Evolutionary conservation across 2,888 invertebrate genomes (phyloP).

Genomic region (Melangyna quadrimaculata): DNA sequence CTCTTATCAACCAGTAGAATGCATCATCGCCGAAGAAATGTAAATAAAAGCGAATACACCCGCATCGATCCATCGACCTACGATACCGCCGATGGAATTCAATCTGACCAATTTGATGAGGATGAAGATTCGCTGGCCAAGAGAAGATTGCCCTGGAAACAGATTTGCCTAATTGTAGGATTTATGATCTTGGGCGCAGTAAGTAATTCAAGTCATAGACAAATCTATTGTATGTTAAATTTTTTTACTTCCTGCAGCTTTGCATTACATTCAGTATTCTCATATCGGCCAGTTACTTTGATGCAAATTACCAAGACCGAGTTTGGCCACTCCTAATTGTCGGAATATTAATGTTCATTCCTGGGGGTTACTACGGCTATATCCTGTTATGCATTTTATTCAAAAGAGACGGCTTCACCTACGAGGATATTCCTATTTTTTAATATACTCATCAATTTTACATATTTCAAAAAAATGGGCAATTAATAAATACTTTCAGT

Average conservation of each 20-base stretch:
- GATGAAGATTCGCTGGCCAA: conserved; percentile 83
- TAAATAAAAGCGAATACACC: conserved; percentile 22
- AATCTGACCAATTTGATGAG: conserved; percentile 83
- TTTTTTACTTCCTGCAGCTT: conserved; percentile 75
- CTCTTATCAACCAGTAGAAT: conserved; percentile 13
- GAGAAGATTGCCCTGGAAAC: conserved; percentile 91
- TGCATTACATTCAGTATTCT: conserved; percentile 89
- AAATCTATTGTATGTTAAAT: background rate
- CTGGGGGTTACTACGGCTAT: conserved; percentile 94
- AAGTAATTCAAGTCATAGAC: conserved; percentile 41
- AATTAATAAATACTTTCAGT: conserved; percentile 24
- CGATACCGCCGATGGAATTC: conserved; percentile 54
- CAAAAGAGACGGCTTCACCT: conserved; percentile 74
- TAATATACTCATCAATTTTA: conserved; percentile 16
- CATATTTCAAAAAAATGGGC: background rate
- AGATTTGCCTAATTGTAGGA: conserved; percentile 88
- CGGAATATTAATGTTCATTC: conserved; percentile 94
- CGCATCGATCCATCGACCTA: conserved; percentile 18
- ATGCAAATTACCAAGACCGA: conserved; percentile 91
- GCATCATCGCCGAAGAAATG: conserved; percentile 54
- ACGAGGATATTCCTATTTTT: conserved; percentile 74
- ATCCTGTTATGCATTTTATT: conserved; percentile 89
- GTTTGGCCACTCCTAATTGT: conserved; percentile 94
- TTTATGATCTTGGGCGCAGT: conserved; percentile 89
- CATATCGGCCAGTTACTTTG: conserved; percentile 90